Percentiles rank a stretch among this genome's conserved stretches.
Evolutionary conservation across 1,140 invertebrate species (phyloP).

Genomic region (Elysia chlorotica): DNA sequence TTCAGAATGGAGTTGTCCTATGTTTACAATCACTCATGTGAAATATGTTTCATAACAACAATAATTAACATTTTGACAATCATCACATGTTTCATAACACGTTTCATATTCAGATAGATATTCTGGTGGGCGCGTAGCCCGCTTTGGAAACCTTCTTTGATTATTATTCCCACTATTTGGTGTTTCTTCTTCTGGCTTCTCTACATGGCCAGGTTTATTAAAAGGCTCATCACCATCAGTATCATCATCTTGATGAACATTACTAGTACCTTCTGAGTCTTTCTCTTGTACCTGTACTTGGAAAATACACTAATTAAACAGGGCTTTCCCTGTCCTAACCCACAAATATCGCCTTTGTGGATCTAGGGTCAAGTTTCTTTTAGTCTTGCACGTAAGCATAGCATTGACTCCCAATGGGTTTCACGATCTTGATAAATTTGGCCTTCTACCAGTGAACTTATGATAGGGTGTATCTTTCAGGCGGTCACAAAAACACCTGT

Average conservation of each 20-base stretch:
- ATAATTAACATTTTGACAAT: background rate
- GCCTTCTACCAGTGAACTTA: slow-evolving; percentile 5
- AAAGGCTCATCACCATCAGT: background rate
- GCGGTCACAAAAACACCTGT: slow-evolving; percentile 25
- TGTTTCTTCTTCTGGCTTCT: background rate
- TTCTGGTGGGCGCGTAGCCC: no score
- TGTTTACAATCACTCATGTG: slow-evolving; percentile 22
- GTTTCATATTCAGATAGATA: background rate
- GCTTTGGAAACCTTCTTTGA: no score
- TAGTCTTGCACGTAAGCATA: slow-evolving; percentile 25
- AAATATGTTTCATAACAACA: slow-evolving; percentile 9
- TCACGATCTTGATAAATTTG: slow-evolving; percentile 23
- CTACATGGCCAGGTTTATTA: background rate
- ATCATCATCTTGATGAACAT: background rate
- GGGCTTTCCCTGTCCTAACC: slow-evolving; percentile 27
- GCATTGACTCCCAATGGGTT: slow-evolving; percentile 21
- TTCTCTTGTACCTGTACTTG: slow-evolving; percentile 4
- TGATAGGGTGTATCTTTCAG: slow-evolving; percentile 4
- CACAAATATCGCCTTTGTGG: slow-evolving; percentile 30
- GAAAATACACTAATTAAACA: slow-evolving; percentile 28
- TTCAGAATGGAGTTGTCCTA: slow-evolving; percentile 15
- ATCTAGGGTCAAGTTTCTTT: slow-evolving; percentile 28
- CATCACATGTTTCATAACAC: slow-evolving; percentile 9
- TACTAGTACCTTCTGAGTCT: no score
- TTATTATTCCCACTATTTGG: slow-evolving; percentile 5